Evolutionary conservation across 1,140 invertebrate species (phyloP), one percentile per base, ranked within the genome.

Genomic region (Tribolium madens): DNA sequence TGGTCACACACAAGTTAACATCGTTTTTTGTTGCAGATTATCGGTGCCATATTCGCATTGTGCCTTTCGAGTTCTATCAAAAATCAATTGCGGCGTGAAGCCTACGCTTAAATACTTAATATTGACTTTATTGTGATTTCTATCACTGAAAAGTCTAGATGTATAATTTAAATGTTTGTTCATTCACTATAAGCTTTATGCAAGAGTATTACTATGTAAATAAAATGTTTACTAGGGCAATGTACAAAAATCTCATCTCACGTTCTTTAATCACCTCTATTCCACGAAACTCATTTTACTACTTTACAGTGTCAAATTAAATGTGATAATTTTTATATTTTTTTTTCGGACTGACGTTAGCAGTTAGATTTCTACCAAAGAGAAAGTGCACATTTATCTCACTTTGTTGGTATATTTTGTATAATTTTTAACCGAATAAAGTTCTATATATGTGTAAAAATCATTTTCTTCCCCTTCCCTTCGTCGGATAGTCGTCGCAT

Each of bases 11-110:
- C 26, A 3, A 31, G 2, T 3, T 6, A 6, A 31, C 2, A 31
- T 3, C 6, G 6, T 31, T 3, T 79, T 73, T 74, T 69, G 86
- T 89, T 53, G 86, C 31, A 76, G 75, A 18, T 80, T 6, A 71
- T 80, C 52, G 78, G 76, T 71, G 78, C 78, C 47, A 76, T 80
- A 9, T 80, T 80, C 57, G 77, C 78, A 42, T 53, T 80, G 31
- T 78, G 78, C 47, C 73, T 80, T n/a, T 72, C 64, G 60, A 78
- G 72, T 48, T 80, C 77, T n/a, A 80, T 78, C 14, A 73, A 74
- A 17, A 80, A 80, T 36, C 72, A 80, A 17, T 26, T 60, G 18
- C 18, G 78, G 15, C 73, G 78, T 5, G 73, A 71, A 42, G 72
- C 57, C 9, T 80, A 80, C 47, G 78, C 78, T 31, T 80, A 76